Evolutionary conservation across 1,140 invertebrate genomes (phyloP).

Genomic region (Meloidogyne hapla): DNA sequence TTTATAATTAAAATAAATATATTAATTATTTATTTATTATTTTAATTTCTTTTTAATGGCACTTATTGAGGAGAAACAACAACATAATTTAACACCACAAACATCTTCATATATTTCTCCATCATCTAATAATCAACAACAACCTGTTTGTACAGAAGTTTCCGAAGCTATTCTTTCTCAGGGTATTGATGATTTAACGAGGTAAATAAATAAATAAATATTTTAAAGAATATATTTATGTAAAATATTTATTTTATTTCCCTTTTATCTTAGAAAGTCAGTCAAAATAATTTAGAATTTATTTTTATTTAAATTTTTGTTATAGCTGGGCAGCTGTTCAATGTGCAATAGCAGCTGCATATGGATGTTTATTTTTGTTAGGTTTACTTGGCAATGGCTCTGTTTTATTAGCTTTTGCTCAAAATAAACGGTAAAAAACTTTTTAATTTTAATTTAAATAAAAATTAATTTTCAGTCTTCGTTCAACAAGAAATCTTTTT

Average conservation of each 20-base stretch:
- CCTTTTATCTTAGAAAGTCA: no score
- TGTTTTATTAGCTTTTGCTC: slow-evolving; percentile 55
- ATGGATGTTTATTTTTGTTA: slow-evolving; percentile 52
- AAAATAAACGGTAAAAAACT: slow-evolving; percentile 46
- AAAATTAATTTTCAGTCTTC: slow-evolving; percentile 43
- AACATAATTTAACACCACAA: not conserved
- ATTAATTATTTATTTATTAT: not conserved
- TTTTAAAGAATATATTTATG: no score
- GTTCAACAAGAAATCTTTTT: slow-evolving; percentile 62
- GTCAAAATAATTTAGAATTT: no score
- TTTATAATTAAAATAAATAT: not conserved
- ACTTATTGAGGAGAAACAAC: not conserved
- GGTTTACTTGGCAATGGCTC: slow-evolving; percentile 59
- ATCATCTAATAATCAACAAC: slow-evolving; percentile 10
- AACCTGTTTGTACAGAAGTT: slow-evolving; percentile 37
- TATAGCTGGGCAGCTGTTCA: slow-evolving; percentile 48
- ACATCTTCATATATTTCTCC: not conserved
- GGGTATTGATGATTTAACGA: slow-evolving; percentile 59
- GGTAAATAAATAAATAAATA: slow-evolving; percentile 32
- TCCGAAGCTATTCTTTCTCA: slow-evolving; percentile 55
- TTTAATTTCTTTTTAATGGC: not conserved
- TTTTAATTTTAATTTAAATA: not conserved
- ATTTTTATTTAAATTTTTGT: not conserved
- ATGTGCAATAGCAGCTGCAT: slow-evolving; percentile 50
- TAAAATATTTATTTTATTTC: no score